Conservation (phyloP, 92 coral and sea anemone genomes). For the Siderastrea siderea region DNA sequence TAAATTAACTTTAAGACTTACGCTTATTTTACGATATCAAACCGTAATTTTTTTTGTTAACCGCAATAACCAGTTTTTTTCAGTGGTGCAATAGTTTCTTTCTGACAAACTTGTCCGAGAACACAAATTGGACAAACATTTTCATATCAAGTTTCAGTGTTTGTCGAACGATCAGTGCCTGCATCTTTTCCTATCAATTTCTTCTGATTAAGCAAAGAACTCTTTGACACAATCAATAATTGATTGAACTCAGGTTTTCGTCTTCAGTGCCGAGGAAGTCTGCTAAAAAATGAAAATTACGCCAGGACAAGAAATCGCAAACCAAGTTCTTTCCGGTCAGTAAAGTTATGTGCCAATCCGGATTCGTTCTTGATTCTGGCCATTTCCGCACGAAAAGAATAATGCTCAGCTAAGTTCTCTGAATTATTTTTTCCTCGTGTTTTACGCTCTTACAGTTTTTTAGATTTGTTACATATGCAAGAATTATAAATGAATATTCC, state of each 20-base stretch:
- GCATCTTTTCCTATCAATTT: background rate
- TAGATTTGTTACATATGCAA: background rate
- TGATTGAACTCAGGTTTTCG: background rate
- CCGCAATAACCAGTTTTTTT: background rate
- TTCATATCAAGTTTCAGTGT: too few relatives aligned
- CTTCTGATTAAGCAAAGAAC: background rate
- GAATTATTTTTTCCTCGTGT: too few relatives aligned
- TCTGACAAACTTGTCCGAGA: background rate
- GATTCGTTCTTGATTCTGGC: background rate
- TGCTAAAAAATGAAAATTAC: background rate
- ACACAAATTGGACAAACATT: background rate
- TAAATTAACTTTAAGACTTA: background rate
- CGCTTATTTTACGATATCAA: background rate
- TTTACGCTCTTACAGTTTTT: background rate
- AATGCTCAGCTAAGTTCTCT: too few relatives aligned
- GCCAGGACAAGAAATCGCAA: background rate
- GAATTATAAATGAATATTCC: background rate
- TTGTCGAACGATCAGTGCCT: too few relatives aligned
- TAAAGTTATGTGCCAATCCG: background rate
- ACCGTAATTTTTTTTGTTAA: background rate
- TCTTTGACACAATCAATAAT: slow-evolving; percentile 20
- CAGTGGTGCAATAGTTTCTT: background rate
- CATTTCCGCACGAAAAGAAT: too few relatives aligned
- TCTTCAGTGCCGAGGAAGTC: background rate
- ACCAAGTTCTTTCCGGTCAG: background rate